phyloP scores from a whole-genome alignment of 1,140 invertebrate genomes.

The Helicoverpa zea region DNA sequence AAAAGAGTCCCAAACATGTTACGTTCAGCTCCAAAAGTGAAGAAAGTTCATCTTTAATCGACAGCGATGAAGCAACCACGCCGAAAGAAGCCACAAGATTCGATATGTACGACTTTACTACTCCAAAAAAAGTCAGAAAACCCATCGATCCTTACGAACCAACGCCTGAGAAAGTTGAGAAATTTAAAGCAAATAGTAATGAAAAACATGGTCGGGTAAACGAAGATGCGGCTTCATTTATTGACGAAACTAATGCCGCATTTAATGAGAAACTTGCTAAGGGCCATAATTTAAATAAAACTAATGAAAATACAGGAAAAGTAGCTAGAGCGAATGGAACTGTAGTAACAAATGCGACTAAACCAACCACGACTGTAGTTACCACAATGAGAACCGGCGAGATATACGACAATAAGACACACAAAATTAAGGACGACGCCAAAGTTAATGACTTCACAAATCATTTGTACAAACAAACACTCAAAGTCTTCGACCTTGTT shows the following conservation, averaged over 20 bases:
- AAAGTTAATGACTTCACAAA: conserved; percentile 56
- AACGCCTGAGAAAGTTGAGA: background rate
- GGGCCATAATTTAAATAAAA: background rate
- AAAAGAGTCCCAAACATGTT: background rate
- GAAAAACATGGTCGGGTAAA: too few relatives aligned
- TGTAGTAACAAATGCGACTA: background rate
- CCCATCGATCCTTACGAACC: background rate
- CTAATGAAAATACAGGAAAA: too few relatives aligned
- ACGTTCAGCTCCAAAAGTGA: background rate
- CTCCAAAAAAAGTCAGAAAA: background rate
- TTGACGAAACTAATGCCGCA: too few relatives aligned
- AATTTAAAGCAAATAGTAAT: too few relatives aligned
- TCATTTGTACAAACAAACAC: conserved; percentile 58
- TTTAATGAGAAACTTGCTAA: background rate
- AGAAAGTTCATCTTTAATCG: background rate
- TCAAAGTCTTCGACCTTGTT: conserved; percentile 60
- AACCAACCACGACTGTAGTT: background rate
- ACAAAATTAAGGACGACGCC: conserved; percentile 54
- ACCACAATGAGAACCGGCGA: conserved; percentile 1
- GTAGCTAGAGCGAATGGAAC: background rate
- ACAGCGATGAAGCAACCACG: background rate
- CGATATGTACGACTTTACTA: conserved; percentile 1
- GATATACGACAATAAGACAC: background rate
- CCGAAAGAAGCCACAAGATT: background rate
- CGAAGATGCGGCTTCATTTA: too few relatives aligned